These are phyloP conservation scores for Conomelus anceps DNA, from an alignment of 2,888 invertebrate genomes.

Conservation along the genomic window DNA sequence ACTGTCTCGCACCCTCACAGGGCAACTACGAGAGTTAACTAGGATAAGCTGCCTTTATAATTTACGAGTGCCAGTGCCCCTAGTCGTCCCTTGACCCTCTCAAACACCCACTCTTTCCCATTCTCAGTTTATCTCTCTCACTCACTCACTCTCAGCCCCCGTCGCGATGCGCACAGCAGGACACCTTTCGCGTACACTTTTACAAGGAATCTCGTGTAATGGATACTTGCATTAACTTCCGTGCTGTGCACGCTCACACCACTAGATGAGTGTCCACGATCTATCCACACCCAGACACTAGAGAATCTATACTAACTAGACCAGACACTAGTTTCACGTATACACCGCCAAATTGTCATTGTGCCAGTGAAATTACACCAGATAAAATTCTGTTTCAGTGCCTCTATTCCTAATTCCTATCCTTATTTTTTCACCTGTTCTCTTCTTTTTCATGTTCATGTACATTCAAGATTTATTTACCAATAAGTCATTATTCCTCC, in stretches of 20 bases:
- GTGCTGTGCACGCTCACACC: background rate
- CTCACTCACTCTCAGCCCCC: background rate
- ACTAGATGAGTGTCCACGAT: background rate
- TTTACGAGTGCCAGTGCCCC: background rate
- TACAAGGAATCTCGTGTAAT: background rate
- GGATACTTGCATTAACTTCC: background rate
- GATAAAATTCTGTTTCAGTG: too few species aligned
- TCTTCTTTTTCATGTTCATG: too few species aligned
- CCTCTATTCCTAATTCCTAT: too few species aligned
- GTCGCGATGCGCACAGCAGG: constrained; percentile 2
- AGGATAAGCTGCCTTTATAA: background rate
- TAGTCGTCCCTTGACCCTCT: background rate
- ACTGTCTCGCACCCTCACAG: background rate
- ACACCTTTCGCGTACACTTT: background rate
- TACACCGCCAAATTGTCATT: too few species aligned
- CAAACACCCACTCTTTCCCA: background rate
- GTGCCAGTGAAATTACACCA: too few species aligned
- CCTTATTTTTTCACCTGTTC: too few species aligned
- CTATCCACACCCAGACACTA: too few species aligned
- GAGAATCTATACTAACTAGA: too few species aligned
- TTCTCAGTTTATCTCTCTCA: background rate
- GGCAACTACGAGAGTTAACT: background rate
- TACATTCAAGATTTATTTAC: too few species aligned
- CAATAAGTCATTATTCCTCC: too few species aligned
- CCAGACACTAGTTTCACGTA: too few species aligned